Base-by-base conservation (phyloP, 2,113 vertebrate species). In the Rhadina sibilatrix region DNA sequence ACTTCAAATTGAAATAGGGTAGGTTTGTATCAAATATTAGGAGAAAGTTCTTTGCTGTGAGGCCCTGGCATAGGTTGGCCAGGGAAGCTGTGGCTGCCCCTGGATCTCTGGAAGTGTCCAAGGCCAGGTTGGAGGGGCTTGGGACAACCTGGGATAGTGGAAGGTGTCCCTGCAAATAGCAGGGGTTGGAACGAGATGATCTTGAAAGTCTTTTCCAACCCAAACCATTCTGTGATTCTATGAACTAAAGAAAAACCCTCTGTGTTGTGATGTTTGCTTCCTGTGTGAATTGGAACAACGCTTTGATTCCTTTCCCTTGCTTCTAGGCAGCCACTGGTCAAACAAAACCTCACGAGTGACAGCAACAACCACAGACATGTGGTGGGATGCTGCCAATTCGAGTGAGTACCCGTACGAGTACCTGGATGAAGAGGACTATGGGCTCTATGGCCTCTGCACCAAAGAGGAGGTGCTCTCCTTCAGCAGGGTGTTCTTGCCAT, bases 401-500 rank as follows among this genome's bases (percentile, higher is more conserved):
- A 97, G 81, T 2, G 46, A 84, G 77, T 97, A 97, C 3, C 72
- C 16, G 0, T 97, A 97, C 0, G 69, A 97, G 30, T 98, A 97
- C 83, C 19, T 92, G 94, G 82, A 92, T 0, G 87, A 97, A 5
- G 97, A 93, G 3, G 91, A 93, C 2, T 53, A 87, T n/a, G 5
- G 21, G 15, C 49, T 56, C 19, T 97, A 96, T 74, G 23, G 87
- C 52, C 79, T 91, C 30, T 99, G 98, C 94, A 96, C 94, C 30
- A 98, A 98, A 50, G 96, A 97, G 2, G 97, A 96, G 5, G 96
- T 98, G 9, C 49, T 82, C 15, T 94, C 95, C 47, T 98, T 99
- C 27, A 68, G 81, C 84, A 96, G 66, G 33, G 57, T 94, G 11
- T 98, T 98, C 87, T 90, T 98, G 46, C 98, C 98, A 0, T 10